Evolutionary conservation across 2,797 vertebrate species (phyloP).

Genomic region (Syndactyla subalaris): DNA sequence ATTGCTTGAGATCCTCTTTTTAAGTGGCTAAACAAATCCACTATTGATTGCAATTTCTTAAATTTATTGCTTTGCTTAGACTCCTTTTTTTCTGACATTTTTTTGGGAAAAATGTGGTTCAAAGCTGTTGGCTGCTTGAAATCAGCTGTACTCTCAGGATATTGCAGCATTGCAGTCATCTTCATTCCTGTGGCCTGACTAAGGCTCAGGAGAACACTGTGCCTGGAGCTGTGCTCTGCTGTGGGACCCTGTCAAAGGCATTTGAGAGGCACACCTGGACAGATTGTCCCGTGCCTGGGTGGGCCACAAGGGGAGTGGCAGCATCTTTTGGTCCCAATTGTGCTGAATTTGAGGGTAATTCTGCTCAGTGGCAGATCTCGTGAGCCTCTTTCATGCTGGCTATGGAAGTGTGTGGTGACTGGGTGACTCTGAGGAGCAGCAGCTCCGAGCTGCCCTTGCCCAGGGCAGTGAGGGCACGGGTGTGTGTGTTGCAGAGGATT

Average conservation of each 20-base stretch:
- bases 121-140: neutral
- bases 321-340: neutral
- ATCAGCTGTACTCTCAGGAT: neutral
- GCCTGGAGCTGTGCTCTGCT: neutral
- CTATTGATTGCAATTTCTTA: neutral
- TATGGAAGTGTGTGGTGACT: neutral
- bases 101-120: neutral
- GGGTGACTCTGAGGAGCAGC: neutral
- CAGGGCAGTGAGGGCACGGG: no score
- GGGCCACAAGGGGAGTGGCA: neutral
- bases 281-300: neutral
- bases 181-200: neutral
- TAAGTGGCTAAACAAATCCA: neutral
- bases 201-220: neutral
- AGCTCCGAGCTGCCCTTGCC: neutral
- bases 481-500: constrained; percentile 85
- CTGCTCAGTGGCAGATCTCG: fast-evolving
- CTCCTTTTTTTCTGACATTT: neutral
- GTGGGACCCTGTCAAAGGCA: neutral
- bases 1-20: neutral
- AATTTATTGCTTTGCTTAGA: neutral
- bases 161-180: neutral
- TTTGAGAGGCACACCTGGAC: neutral
- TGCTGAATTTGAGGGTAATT: neutral
- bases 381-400: neutral